phyloP scores from a whole-genome alignment of 1,140 invertebrate genomes.

The Hycleus phaleratus region DNA sequence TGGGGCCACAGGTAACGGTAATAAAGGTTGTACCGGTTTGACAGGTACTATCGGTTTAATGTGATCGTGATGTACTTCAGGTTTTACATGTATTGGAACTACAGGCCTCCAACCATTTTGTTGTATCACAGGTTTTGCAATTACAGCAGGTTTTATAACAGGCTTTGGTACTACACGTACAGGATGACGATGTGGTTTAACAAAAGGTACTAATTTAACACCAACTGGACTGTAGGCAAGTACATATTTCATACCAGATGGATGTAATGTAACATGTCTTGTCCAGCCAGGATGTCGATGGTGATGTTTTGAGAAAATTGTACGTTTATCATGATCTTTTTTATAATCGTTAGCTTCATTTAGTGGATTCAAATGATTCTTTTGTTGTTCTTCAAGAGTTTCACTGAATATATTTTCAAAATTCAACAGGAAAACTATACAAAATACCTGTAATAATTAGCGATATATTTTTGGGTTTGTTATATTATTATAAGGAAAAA shows the following conservation, averaged over 20 bases:
- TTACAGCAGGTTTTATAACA: neutral
- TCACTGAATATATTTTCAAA: too few relatives aligned
- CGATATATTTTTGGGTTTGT: too few relatives aligned
- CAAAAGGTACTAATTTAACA: slow-evolving; percentile 23
- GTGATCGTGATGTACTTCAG: slow-evolving; percentile 4
- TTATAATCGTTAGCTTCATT: slow-evolving; percentile 18
- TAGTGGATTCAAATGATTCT: slow-evolving; percentile 28
- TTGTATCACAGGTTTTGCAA: slow-evolving; percentile 10
- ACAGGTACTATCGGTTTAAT: slow-evolving; percentile 7
- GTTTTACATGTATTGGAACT: slow-evolving; percentile 5
- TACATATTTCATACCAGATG: slow-evolving; percentile 25
- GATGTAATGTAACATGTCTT: slow-evolving; percentile 28
- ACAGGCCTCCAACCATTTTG: slow-evolving; percentile 12
- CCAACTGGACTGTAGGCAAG: slow-evolving; percentile 29
- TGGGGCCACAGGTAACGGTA: slow-evolving; percentile 1
- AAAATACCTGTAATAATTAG: too few relatives aligned
- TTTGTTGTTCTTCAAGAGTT: neutral
- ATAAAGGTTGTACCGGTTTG: neutral
- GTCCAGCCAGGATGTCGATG: slow-evolving; percentile 22
- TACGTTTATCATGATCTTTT: slow-evolving; percentile 35
- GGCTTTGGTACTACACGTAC: neutral
- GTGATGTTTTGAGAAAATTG: slow-evolving; percentile 22
- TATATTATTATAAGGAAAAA: too few relatives aligned
- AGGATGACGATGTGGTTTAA: slow-evolving; percentile 22
- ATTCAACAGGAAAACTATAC: too few relatives aligned